These are phyloP conservation scores for Dryocosmus kuriphilus DNA, from an alignment of 2,888 invertebrate genomes.

Conservation along the genomic window DNA sequence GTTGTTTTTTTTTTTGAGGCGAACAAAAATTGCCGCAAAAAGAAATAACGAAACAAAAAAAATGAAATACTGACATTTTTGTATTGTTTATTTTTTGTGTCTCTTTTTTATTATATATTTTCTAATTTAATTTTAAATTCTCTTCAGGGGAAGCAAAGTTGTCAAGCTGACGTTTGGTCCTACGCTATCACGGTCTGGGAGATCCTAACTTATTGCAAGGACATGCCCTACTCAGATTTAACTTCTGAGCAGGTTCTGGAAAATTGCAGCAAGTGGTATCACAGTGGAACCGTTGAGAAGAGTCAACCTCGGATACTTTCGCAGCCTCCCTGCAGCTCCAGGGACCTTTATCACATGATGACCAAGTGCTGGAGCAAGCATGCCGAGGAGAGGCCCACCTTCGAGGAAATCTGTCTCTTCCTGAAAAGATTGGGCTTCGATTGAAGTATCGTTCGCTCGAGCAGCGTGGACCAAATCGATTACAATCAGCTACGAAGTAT, in stretches of 20 bases:
- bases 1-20: no score
- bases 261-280: constrained; percentile 85
- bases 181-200: constrained; percentile 96
- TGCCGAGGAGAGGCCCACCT: constrained; percentile 89
- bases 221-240: constrained; percentile 89
- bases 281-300: constrained; percentile 73
- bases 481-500: constrained; percentile 76
- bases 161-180: constrained; percentile 94
- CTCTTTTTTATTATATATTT: no score
- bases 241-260: constrained; percentile 91
- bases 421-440: constrained; percentile 78
- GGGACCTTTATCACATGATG: constrained; percentile 93
- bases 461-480: constrained; percentile 70
- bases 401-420: constrained; percentile 93
- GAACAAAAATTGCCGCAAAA: no score
- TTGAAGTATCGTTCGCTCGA: constrained; percentile 61
- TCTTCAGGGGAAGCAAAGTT: constrained; percentile 90
- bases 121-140: neutral
- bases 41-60: no score
- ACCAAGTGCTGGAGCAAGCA: constrained; percentile 94
- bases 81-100: no score
- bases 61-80: no score
- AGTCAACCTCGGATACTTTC: constrained; percentile 79
- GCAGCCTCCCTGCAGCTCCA: constrained; percentile 87
- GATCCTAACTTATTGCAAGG: constrained; percentile 88